These are phyloP conservation scores for Tachycineta bicolor DNA, from an alignment of 2,113 vertebrate genomes.

Conservation along the genomic window DNA sequence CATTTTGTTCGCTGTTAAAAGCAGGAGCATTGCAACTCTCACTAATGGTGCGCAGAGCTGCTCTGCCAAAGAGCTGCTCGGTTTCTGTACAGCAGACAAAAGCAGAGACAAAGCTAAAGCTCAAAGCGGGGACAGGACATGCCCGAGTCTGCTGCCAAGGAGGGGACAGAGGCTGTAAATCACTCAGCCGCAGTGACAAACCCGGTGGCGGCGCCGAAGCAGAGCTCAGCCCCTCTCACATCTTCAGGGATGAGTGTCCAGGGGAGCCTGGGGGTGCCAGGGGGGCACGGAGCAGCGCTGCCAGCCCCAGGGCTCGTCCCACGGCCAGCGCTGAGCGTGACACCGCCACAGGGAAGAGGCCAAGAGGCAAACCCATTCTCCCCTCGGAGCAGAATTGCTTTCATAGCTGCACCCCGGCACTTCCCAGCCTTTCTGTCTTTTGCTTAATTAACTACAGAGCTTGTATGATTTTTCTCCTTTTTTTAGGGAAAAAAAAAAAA, in stretches of 20 bases:
- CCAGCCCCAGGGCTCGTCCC: background rate
- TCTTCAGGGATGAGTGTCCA: background rate
- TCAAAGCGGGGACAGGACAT: background rate
- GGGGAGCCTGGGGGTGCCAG: background rate
- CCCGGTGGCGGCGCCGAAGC: rapidly evolving
- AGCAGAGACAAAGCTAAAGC: background rate
- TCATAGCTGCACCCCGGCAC: background rate
- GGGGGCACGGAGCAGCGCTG: background rate
- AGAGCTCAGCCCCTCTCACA: rapidly evolving
- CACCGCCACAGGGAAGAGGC: background rate
- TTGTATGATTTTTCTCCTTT: background rate
- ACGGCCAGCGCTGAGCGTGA: rapidly evolving
- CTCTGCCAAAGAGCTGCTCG: background rate
- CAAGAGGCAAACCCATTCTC: background rate
- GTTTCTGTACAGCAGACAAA: background rate
- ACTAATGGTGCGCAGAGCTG: background rate
- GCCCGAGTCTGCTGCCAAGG: background rate
- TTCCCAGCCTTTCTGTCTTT: slow-evolving; percentile 22
- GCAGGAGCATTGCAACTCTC: background rate
- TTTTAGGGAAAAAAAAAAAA: background rate
- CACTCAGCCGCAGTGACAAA: background rate
- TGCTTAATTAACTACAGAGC: slow-evolving; percentile 47
- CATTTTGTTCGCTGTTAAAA: background rate
- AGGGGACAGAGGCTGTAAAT: background rate
- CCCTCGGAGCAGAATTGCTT: background rate